phyloP scores from a whole-genome alignment of 2,888 invertebrate genomes.

The Globia sparganii region DNA sequence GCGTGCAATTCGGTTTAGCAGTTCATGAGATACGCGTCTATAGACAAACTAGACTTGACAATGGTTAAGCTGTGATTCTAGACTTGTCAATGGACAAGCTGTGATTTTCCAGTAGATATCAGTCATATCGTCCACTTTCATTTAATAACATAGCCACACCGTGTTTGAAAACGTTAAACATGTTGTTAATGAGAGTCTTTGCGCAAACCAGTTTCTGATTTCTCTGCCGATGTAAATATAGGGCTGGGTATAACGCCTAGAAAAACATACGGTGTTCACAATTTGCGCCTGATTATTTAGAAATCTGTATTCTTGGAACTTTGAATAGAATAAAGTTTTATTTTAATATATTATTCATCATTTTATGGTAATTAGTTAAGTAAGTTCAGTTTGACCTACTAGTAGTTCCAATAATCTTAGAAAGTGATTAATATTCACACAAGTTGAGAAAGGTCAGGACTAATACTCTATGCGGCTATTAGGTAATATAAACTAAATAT shows the following conservation, averaged over 20 bases:
- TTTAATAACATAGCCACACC: slow-evolving; percentile 72
- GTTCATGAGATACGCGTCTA: slow-evolving; percentile 1
- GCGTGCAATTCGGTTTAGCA: neutral
- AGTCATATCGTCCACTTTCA: slow-evolving; percentile 75
- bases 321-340: neutral
- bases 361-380: slow-evolving; percentile 12
- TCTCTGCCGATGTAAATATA: slow-evolving; percentile 59
- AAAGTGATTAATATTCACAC: slow-evolving; percentile 26
- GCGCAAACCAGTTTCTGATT: slow-evolving; percentile 69
- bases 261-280: slow-evolving; percentile 23
- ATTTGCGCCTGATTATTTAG: slow-evolving; percentile 26
- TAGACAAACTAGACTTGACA: neutral
- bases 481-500: slow-evolving; percentile 32
- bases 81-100: slow-evolving; percentile 7
- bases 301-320: slow-evolving; percentile 6
- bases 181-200: slow-evolving; percentile 71
- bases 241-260: slow-evolving; percentile 42
- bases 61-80: slow-evolving; percentile 24
- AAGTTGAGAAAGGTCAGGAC: slow-evolving; percentile 39
- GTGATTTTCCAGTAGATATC: slow-evolving; percentile 52
- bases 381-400: slow-evolving; percentile 24
- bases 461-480: slow-evolving; percentile 15
- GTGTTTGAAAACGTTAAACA: slow-evolving; percentile 70
- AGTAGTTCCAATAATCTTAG: slow-evolving; percentile 33
- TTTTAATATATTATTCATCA: slow-evolving; percentile 9